Conservation (phyloP, 2,113 vertebrate species). For the Tachuris rubrigastra region DNA sequence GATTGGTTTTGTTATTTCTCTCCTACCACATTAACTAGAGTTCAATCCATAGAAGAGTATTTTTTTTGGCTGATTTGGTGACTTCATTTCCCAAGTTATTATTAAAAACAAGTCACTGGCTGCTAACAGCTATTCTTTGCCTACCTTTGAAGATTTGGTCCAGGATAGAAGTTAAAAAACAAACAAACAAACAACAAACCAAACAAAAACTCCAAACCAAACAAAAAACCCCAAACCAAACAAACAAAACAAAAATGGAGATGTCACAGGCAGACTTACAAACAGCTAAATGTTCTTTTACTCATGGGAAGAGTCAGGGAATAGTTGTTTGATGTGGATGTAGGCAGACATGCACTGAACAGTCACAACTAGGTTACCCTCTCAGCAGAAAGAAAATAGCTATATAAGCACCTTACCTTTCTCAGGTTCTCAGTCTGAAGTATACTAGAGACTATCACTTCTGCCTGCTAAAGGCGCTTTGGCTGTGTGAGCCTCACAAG, state of each 20-base stretch:
- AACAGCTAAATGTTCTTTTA: neutral
- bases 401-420: neutral
- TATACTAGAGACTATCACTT: neutral
- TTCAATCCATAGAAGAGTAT: neutral
- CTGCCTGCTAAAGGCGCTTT: neutral
- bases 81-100: neutral
- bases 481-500: accelerated
- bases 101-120: neutral
- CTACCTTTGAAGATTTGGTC: neutral
- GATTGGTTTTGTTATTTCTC: neutral
- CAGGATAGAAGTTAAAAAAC: neutral
- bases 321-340: neutral
- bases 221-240: too few species aligned
- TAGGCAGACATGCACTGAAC: neutral
- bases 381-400: neutral
- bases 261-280: neutral
- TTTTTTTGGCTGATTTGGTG: neutral
- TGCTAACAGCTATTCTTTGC: neutral
- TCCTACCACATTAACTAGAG: neutral
- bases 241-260: neutral
- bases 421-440: neutral
- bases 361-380: neutral
- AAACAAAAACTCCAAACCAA: too few species aligned
- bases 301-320: neutral
- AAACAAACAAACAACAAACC: too few species aligned